These are phyloP conservation scores for Gallinago undulata DNA, from an alignment of 2,113 vertebrate genomes.

Conservation along the genomic window DNA sequence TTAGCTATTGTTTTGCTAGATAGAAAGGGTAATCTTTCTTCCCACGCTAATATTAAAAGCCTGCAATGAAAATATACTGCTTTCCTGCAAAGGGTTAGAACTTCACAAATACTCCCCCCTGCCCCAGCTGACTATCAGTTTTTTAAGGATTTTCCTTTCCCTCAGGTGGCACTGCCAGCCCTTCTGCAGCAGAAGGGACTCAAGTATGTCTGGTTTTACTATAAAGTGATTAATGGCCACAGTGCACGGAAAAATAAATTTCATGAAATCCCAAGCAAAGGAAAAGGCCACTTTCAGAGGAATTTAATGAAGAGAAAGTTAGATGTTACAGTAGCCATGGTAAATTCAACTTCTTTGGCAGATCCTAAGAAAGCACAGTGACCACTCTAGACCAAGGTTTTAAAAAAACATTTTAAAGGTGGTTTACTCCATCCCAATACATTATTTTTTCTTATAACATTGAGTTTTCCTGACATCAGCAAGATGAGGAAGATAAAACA, in stretches of 20 bases:
- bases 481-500: neutral
- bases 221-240: neutral
- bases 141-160: neutral
- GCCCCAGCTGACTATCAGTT: neutral
- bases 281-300: neutral
- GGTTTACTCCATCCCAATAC: neutral
- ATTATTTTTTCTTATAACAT: neutral
- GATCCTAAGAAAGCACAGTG: neutral
- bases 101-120: neutral
- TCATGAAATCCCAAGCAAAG: neutral
- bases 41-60: neutral
- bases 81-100: neutral
- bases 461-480: neutral
- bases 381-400: neutral
- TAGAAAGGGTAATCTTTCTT: neutral
- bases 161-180: neutral
- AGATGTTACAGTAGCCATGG: neutral
- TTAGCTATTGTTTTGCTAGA: conserved; percentile 13
- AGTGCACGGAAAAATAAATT: neutral
- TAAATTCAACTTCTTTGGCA: neutral
- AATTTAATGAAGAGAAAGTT: neutral
- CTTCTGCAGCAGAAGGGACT: neutral
- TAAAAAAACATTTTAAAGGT: neutral
- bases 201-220: neutral
- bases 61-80: neutral